Percentiles rank a stretch among this genome's conserved stretches.
phyloP scores from a whole-genome alignment of 2,888 invertebrate genomes.

The Mythimna vitellina region DNA sequence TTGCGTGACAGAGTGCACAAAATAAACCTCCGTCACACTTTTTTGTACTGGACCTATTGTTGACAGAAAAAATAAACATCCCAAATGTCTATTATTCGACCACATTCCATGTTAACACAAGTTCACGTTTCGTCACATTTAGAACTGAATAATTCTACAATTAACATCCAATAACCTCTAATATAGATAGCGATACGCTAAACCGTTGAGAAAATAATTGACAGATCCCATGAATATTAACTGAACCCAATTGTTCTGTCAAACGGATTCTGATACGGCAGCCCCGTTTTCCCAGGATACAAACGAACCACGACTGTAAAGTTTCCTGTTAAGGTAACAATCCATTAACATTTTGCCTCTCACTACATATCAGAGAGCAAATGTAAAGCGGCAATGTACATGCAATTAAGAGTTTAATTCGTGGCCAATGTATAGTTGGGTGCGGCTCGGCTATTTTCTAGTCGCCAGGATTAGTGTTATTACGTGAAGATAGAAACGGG shows the following conservation, averaged over 20 bases:
- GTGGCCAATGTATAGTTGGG: constrained; percentile 49
- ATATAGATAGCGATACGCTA: constrained; percentile 53
- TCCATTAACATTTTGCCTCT: constrained; percentile 83
- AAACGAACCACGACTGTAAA: constrained; percentile 65
- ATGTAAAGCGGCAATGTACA: constrained; percentile 75
- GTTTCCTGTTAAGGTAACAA: constrained; percentile 80
- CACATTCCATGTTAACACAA: constrained; percentile 17
- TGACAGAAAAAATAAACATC: too few species aligned
- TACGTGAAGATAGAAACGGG: constrained; percentile 64
- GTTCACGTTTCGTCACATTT: constrained; percentile 17
- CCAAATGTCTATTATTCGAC: not conserved
- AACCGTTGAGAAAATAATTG: constrained; percentile 71
- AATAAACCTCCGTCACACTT: too few species aligned
- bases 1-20: too few species aligned
- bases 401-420: constrained; percentile 74
- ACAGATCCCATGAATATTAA: constrained; percentile 78
- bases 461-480: constrained; percentile 65
- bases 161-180: constrained; percentile 55
- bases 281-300: constrained; percentile 73
- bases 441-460: constrained; percentile 56
- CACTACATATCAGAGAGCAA: constrained; percentile 77
- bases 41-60: too few species aligned
- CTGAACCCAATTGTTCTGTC: constrained; percentile 79
- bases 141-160: constrained; percentile 48
- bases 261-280: constrained; percentile 72